phyloP scores from a whole-genome alignment of 1,140 invertebrate genomes.

The Eumaeus atala region DNA sequence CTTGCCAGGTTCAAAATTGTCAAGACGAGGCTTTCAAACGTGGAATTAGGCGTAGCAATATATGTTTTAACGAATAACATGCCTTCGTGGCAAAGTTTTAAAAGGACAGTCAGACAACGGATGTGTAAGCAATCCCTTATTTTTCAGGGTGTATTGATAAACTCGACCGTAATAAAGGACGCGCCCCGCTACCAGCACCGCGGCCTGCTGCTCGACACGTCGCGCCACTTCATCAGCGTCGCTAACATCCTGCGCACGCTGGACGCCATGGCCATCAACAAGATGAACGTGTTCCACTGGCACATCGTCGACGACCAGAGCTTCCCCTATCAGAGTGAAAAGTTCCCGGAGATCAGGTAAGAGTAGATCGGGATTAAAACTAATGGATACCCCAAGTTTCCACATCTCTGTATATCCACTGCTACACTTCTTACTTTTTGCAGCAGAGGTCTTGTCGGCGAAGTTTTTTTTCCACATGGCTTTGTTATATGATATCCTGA shows the following conservation, averaged over 20 bases:
- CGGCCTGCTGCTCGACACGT: conserved; percentile 88
- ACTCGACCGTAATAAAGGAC: conserved; percentile 70
- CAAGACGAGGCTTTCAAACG: background rate
- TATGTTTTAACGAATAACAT: no score
- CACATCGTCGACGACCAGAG: conserved; percentile 94
- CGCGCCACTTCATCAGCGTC: conserved; percentile 85
- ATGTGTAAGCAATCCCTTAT: background rate
- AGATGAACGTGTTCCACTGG: conserved; percentile 96
- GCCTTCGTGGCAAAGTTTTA: no score
- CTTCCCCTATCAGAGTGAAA: conserved; percentile 88
- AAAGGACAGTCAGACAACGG: background rate
- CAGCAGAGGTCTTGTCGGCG: no score
- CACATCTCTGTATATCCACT: no score
- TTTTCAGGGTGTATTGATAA: conserved; percentile 44
- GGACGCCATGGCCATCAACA: conserved; percentile 91
- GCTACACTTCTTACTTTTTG: no score
- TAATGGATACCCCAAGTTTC: no score
- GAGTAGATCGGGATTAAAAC: no score
- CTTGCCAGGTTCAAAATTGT: no score
- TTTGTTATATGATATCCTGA: no score
- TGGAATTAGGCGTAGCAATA: no score
- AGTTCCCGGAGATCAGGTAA: conserved; percentile 84
- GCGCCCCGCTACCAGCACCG: conserved; percentile 83
- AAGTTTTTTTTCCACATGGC: no score
- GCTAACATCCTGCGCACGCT: conserved; percentile 79